These are phyloP conservation scores for Craniophora ligustri DNA, from an alignment of 2,888 invertebrate genomes.

Conservation along the genomic window DNA sequence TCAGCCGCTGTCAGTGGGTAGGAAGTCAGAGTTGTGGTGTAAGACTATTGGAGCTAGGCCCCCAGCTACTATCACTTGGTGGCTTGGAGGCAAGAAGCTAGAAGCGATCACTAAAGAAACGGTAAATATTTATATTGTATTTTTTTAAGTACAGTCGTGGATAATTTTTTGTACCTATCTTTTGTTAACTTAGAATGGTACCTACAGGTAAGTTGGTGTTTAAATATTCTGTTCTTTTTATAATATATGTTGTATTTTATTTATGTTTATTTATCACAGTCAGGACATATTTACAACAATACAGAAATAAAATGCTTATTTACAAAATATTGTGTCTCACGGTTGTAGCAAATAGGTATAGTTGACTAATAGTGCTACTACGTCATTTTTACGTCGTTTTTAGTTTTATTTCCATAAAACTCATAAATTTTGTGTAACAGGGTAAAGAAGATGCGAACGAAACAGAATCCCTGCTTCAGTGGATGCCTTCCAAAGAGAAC, in stretches of 20 bases:
- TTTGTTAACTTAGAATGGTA: too few relatives aligned
- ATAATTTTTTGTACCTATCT: too few relatives aligned
- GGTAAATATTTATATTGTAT: constrained; percentile 60
- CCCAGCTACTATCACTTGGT: constrained; percentile 95
- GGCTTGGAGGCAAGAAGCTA: constrained; percentile 92
- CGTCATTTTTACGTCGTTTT: not conserved
- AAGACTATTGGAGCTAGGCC: constrained; percentile 95
- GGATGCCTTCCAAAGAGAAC: constrained; percentile 93
- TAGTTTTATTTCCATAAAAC: not conserved
- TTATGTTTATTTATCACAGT: too few relatives aligned
- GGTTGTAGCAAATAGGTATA: too few relatives aligned
- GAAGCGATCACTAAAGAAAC: constrained; percentile 78
- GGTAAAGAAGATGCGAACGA: constrained; percentile 93
- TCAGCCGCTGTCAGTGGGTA: constrained; percentile 94
- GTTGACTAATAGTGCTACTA: too few relatives aligned
- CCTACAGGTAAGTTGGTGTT: too few relatives aligned
- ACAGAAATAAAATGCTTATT: too few relatives aligned
- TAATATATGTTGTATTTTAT: too few relatives aligned
- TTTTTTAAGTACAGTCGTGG: too few relatives aligned
- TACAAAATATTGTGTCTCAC: too few relatives aligned
- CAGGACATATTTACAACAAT: too few relatives aligned
- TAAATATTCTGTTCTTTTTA: too few relatives aligned
- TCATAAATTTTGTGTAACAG: constrained; percentile 75
- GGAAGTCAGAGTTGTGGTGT: constrained; percentile 94
- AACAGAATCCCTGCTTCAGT: constrained; percentile 93